phyloP scores from a whole-genome alignment of 2,888 invertebrate genomes.

The Trisateles emortualis region DNA sequence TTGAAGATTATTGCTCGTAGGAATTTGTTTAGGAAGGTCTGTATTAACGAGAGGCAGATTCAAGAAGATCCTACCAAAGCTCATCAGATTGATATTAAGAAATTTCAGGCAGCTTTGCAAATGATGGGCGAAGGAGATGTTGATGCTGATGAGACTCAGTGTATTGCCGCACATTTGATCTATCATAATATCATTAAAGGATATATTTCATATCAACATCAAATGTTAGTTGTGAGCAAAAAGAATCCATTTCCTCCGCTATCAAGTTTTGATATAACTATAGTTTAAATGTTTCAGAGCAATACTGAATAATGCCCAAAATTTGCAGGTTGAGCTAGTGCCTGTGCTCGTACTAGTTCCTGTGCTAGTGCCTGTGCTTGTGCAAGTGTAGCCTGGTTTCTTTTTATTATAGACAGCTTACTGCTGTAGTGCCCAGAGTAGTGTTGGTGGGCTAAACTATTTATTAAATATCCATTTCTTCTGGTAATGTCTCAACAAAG shows the following conservation, averaged over 20 bases:
- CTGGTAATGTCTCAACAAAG: too few relatives aligned
- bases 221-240: constrained; percentile 98
- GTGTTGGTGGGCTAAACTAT: too few relatives aligned
- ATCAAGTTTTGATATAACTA: constrained; percentile 80
- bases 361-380: too few relatives aligned
- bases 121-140: constrained; percentile 94
- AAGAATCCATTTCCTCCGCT: constrained; percentile 97
- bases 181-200: constrained; percentile 99
- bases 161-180: constrained; percentile 98
- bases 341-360: too few relatives aligned
- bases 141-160: constrained; percentile 97
- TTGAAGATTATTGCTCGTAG: constrained; percentile 97
- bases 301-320: too few relatives aligned
- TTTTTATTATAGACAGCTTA: too few relatives aligned
- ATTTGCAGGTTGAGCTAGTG: too few relatives aligned
- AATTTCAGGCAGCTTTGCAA: constrained; percentile 93
- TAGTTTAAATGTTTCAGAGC: constrained; percentile 27
- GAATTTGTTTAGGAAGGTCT: constrained; percentile 97
- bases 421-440: too few relatives aligned
- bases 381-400: too few relatives aligned
- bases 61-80: constrained; percentile 75
- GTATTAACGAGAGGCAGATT: constrained; percentile 20
- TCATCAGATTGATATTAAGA: constrained; percentile 95
- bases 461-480: too few relatives aligned
- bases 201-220: constrained; percentile 98